Percentiles rank a stretch among this genome's conserved stretches.
phyloP scores from a whole-genome alignment of 1,140 invertebrate species.

The Drusus annulatus region DNA sequence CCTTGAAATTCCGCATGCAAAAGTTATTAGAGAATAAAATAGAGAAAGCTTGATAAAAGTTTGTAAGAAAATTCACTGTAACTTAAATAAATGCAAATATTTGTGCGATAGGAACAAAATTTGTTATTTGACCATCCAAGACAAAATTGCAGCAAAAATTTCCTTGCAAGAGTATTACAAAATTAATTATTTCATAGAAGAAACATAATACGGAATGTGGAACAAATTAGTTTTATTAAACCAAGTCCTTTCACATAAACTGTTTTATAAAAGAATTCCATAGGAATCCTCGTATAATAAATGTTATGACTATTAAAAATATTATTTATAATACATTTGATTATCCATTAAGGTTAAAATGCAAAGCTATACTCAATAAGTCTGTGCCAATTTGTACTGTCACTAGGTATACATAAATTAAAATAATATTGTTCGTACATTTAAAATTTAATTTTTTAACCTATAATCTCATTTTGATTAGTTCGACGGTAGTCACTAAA shows the following conservation, averaged over 20 bases:
- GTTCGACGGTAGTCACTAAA: slow-evolving; percentile 31
- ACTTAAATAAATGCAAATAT: background rate
- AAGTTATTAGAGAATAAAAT: too few relatives aligned
- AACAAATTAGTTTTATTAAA: background rate
- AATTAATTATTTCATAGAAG: background rate
- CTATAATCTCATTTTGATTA: slow-evolving; percentile 58
- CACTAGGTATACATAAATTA: slow-evolving; percentile 53
- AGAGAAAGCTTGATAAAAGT: too few relatives aligned
- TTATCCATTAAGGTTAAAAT: background rate
- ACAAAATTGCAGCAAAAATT: background rate
- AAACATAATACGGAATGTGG: slow-evolving; percentile 33
- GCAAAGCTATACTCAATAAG: slow-evolving; percentile 39
- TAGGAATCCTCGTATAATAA: slow-evolving; percentile 4
- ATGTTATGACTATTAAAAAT: slow-evolving; percentile 16
- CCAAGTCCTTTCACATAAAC: slow-evolving; percentile 24
- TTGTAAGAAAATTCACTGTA: too few relatives aligned
- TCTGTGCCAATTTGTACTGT: slow-evolving; percentile 59
- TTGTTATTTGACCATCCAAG: slow-evolving; percentile 34
- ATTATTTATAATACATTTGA: background rate
- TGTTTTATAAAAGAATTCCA: slow-evolving; percentile 4
- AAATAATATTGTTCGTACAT: slow-evolving; percentile 31
- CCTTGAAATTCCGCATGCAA: too few relatives aligned
- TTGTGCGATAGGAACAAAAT: background rate
- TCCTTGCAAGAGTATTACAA: slow-evolving; percentile 27
- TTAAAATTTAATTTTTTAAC: slow-evolving; percentile 36